These are phyloP conservation scores for Axinella damicornis DNA, from an alignment of 37 sponge, comb jelly and placozoan species.

Conservation along the genomic window DNA sequence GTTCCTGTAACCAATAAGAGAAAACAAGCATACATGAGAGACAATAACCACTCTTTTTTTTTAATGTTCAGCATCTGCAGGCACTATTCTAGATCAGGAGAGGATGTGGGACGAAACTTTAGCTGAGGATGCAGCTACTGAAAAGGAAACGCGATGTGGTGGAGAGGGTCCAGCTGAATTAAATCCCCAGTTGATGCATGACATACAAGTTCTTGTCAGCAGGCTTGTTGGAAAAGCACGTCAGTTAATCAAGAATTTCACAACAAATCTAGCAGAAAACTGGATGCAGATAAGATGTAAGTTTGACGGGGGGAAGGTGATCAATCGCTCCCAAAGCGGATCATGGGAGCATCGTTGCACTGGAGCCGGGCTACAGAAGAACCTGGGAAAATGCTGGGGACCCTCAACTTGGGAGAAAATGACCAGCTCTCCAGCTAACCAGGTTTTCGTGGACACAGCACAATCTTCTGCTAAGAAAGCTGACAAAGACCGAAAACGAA, in stretches of 20 bases:
- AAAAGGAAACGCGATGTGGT: too few relatives aligned
- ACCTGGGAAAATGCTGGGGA: conserved; percentile 29
- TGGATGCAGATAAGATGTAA: conserved; percentile 63
- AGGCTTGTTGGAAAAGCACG: conserved; percentile 30
- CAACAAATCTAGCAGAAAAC: conserved; percentile 45
- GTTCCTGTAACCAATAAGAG: too few relatives aligned
- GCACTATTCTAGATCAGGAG: too few relatives aligned
- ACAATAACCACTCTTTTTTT: too few relatives aligned
- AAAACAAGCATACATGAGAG: too few relatives aligned
- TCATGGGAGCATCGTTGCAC: conserved; percentile 39
- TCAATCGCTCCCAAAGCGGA: conserved; percentile 35
- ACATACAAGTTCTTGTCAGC: conserved; percentile 2
- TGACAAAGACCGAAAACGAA: conserved; percentile 10
- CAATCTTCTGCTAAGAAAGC: not conserved
- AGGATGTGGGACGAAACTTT: too few relatives aligned
- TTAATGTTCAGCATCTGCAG: too few relatives aligned
- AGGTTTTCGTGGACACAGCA: not conserved
- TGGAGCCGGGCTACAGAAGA: conserved; percentile 33
- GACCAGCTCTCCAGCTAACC: not conserved
- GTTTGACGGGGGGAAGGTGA: conserved; percentile 57
- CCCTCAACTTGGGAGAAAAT: conserved; percentile 20
- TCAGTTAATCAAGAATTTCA: conserved; percentile 36
- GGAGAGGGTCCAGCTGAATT: not conserved
- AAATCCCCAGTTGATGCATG: conserved; percentile 9
- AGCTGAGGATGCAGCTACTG: too few relatives aligned